Base-by-base conservation (phyloP, 2,797 vertebrate species). In the Artibeus lituratus region DNA sequence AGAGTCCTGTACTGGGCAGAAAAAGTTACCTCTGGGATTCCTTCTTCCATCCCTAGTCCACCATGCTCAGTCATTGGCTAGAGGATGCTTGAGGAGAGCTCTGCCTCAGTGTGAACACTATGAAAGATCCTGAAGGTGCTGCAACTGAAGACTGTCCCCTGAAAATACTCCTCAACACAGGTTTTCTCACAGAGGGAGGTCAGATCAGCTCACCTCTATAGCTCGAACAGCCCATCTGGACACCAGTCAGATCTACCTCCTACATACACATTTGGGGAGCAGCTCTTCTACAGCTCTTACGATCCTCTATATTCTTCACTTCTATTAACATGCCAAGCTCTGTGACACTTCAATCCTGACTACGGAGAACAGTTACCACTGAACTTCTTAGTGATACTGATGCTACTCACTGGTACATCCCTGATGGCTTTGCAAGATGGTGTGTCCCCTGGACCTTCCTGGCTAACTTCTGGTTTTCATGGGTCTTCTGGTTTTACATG, bases 221-320 rank as follows among this genome's bases (percentile, higher is more conserved):
- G 35, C 10, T 7, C 1, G 10, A n/a, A 26, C 42, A 69, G 12
- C 26, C 4, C 47, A 49, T 3, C 44, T 0, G 10, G 2, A 16
- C 15, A 15, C 26, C 7, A 0, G 44, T n/a, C 9, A 32, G 53
- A 47, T 12, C 35, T 24, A 9, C 26, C 15, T 29, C 35, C 24
- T 44, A 29, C 32, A 21, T 7, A 26, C 3, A 1, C 7, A 19
- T 62, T 44, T 1, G 0, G 0, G 19, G 6, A 59, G 55, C 12
- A 32, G 18, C 12, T 39, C 18, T 2, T 19, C 5, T 1, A 9
- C 8, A 26, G 42, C n/a, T 84, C 35, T 53, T 21, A 8, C 0
- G 32, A 86, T 32, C 47, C 37, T 42, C 72, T 21, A 1, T 47
- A 10, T 76, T 85, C 76, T 44, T 5, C 35, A 18, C 35, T 42